phyloP scores from a whole-genome alignment of 2,113 vertebrate species.

The Loxodonta africana region DNA sequence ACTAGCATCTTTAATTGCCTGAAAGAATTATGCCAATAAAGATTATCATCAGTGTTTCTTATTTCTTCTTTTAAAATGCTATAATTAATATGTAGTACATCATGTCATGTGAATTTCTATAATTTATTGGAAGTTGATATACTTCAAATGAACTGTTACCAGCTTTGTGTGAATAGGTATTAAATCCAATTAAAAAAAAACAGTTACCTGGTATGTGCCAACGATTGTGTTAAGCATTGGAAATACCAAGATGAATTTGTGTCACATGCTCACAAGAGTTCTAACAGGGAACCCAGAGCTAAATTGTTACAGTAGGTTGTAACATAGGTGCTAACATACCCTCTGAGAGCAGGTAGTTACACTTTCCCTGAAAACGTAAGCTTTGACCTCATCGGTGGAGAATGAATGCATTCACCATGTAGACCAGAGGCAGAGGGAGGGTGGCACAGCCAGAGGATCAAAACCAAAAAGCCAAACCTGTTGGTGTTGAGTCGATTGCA shows the following conservation, averaged over 20 bases:
- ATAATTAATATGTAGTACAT: neutral
- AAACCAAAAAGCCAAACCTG: too few relatives aligned
- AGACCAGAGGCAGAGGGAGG: neutral
- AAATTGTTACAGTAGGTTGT: neutral
- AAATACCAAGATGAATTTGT: neutral
- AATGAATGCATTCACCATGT: neutral
- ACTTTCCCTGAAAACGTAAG: neutral
- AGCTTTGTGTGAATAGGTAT: neutral
- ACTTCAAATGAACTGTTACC: neutral
- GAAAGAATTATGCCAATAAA: neutral
- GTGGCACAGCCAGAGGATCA: too few relatives aligned
- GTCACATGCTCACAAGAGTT: neutral
- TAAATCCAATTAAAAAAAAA: neutral
- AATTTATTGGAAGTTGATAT: neutral
- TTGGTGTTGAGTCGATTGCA: too few relatives aligned
- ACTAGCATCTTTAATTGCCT: neutral
- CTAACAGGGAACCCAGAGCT: neutral
- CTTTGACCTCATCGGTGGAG: neutral
- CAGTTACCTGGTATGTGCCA: neutral
- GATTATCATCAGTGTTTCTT: slow-evolving; percentile 30
- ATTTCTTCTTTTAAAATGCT: neutral
- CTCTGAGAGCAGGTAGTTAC: neutral
- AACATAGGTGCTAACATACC: neutral
- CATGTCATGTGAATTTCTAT: neutral
- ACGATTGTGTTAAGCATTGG: neutral